Base-by-base conservation (phyloP, 2,888 invertebrate genomes). In the Cryptus armator region DNA sequence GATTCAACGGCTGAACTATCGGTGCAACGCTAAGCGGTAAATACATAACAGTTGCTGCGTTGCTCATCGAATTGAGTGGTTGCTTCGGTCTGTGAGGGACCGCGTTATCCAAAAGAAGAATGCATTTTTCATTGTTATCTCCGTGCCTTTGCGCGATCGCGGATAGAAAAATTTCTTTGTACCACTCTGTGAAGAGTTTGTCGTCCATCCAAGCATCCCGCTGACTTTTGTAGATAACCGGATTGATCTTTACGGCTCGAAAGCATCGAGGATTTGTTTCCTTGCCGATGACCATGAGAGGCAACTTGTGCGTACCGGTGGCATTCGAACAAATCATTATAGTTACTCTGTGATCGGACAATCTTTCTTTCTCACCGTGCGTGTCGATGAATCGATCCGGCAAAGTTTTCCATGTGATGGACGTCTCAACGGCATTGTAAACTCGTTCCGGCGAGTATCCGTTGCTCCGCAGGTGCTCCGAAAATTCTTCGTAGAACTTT, bases 211-310 rank as follows among this genome's bases (percentile, higher is more conserved):
- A 75, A 7, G 64, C 70, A 48, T 32, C 70, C 43, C 37, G 53
- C 71, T 84, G 62, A 29, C 44, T 16, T 2, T 29, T 66, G 43
- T 76, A 84, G 32, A 44, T 12, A 4, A 81, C 51, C 29, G 62
- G 46, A 5, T 72, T 1, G 56, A 29, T 44, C n/a, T 48, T 77
- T 2, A 68, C 16, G n/a, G 19, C 32, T 81, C 87, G 88, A 71
- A 90, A 91, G 72, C 88, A 87, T 32, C 88, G 71, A 32, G 90
- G 89, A 19, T 89, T 87, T 72, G 87, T 86, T 19, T 86, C 81
- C 85, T 90, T 91, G 4, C 89, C 90, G 64, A 92, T 88, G 14
- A 91, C 71, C 71, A 91, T 83, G 74, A 91, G 76, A 29, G 88
- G 87, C 10, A 90, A 77, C 86, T 88, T 90, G 78, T 91, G 90